Percentiles rank a stretch among this genome's conserved stretches.
These are phyloP conservation scores for Rhinopomastus cyanomelas DNA, from an alignment of 2,113 vertebrate species.

Conservation along the genomic window DNA sequence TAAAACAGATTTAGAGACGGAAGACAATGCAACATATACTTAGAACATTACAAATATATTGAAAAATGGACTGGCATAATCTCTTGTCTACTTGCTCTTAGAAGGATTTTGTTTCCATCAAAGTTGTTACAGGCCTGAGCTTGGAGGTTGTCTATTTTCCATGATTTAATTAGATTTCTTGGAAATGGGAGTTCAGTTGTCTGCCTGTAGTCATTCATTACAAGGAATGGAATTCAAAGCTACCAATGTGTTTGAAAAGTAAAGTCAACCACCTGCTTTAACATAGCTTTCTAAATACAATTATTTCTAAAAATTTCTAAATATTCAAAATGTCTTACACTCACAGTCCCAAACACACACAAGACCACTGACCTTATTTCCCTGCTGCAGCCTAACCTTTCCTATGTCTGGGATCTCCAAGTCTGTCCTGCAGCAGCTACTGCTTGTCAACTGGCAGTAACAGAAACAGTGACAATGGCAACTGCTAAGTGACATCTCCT, in stretches of 20 bases:
- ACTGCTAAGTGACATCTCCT: not conserved
- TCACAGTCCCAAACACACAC: not conserved
- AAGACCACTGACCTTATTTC: not conserved
- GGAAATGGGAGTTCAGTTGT: not conserved
- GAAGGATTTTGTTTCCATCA: not conserved
- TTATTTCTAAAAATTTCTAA: not conserved
- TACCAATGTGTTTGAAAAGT: not conserved
- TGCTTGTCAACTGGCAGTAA: not conserved
- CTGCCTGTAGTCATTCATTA: not conserved
- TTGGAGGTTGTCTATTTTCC: not conserved
- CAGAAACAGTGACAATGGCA: not conserved
- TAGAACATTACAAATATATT: not conserved
- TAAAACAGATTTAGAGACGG: not conserved
- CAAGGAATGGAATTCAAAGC: not conserved
- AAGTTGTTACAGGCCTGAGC: not conserved
- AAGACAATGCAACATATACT: not conserved
- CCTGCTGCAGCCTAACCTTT: not conserved
- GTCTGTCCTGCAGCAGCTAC: not conserved
- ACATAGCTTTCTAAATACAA: not conserved
- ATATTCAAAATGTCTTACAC: not conserved
- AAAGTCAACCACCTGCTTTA: not conserved
- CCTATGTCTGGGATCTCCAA: not conserved
- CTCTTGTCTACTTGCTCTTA: not conserved
- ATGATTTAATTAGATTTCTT: not conserved
- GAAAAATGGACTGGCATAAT: not conserved